These are phyloP conservation scores for Triplophysa dalaica DNA, from an alignment of 2,113 vertebrate species.

Conservation along the genomic window DNA sequence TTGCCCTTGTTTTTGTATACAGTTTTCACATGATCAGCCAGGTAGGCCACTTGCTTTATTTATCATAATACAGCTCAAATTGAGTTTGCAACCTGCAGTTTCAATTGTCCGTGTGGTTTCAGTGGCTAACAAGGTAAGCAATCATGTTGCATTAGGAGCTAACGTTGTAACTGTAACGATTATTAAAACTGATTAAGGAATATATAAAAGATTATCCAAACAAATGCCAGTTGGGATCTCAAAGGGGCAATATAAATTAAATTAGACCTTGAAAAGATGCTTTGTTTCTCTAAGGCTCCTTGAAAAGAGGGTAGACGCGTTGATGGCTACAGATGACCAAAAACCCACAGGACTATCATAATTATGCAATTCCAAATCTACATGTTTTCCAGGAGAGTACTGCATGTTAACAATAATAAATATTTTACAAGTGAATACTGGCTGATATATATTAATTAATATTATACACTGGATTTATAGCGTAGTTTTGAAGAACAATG, in stretches of 20 bases:
- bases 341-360: too few relatives aligned
- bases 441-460: not conserved
- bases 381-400: too few relatives aligned
- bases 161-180: slow-evolving; percentile 53
- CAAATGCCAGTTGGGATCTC: slow-evolving; percentile 29
- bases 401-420: too few relatives aligned
- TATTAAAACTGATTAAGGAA: slow-evolving; percentile 27
- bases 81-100: not conserved
- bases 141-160: slow-evolving; percentile 35
- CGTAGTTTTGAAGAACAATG: not conserved
- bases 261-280: slow-evolving; percentile 47
- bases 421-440: not conserved
- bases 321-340: not conserved
- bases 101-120: not conserved
- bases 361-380: too few relatives aligned
- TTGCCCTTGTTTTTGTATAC: not conserved
- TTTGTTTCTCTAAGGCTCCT: not conserved
- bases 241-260: slow-evolving; percentile 65
- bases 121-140: not conserved
- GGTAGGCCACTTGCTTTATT: not conserved
- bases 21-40: not conserved
- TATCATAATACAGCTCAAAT: not conserved
- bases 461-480: not conserved
- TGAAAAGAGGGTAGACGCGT: not conserved
- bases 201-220: not conserved